Evolutionary conservation across 1,140 invertebrate genomes (phyloP).

Genomic region (Mya arenaria): DNA sequence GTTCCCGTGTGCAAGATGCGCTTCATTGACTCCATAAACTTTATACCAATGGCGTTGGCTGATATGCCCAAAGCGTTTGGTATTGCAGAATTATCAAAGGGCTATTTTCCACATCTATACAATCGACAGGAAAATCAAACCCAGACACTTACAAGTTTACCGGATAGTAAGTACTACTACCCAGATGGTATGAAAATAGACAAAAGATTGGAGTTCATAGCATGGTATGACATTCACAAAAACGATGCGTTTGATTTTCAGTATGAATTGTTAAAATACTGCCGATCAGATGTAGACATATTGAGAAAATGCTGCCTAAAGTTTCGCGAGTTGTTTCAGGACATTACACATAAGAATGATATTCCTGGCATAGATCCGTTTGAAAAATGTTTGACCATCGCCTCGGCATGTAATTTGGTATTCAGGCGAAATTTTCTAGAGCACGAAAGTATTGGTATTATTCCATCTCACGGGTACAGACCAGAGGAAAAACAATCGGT

Average conservation of each 20-base stretch:
- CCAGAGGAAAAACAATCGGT: neutral
- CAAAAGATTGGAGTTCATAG: slow-evolving; percentile 17
- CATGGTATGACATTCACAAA: slow-evolving; percentile 38
- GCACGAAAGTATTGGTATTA: neutral
- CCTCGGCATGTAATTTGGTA: slow-evolving; percentile 1
- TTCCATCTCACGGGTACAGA: slow-evolving; percentile 17
- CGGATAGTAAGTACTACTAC: neutral
- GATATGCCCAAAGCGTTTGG: slow-evolving; percentile 35
- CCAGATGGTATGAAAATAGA: slow-evolving; percentile 11
- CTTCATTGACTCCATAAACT: slow-evolving; percentile 17
- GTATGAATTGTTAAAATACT: slow-evolving; percentile 15
- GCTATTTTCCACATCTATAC: slow-evolving; percentile 40
- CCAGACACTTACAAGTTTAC: neutral
- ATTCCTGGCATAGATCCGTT: slow-evolving; percentile 12
- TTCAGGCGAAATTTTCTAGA: slow-evolving; percentile 30
- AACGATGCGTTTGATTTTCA: slow-evolving; percentile 20
- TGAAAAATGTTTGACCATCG: slow-evolving; percentile 2
- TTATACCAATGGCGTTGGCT: slow-evolving; percentile 11
- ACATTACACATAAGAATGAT: too few relatives aligned
- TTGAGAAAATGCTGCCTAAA: slow-evolving; percentile 1
- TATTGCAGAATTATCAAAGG: slow-evolving; percentile 21
- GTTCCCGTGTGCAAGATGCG: slow-evolving; percentile 1
- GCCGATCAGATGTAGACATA: slow-evolving; percentile 47
- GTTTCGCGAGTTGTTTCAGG: slow-evolving; percentile 5
- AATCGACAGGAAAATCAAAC: slow-evolving; percentile 15